A percentile compares a stretch with the other conserved stretches of the same genome.
Conservation (phyloP, 1,140 invertebrate species). For the Megathymus violae region DNA sequence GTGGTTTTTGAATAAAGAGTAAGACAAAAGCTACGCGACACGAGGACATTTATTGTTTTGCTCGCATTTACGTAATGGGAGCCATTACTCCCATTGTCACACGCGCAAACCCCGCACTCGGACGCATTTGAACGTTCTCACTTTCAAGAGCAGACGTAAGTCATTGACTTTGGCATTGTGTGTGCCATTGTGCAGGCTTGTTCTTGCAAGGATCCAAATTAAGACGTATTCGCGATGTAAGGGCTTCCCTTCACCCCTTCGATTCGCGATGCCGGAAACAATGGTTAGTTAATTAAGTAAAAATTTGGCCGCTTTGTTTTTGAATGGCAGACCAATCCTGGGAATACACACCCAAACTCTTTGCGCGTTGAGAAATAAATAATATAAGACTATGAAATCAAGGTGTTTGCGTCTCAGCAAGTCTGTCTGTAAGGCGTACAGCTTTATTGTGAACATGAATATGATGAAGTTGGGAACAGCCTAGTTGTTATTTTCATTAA, state of each 20-base stretch:
- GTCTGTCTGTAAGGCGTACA: too few relatives aligned
- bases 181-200: constrained; percentile 8
- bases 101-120: constrained; percentile 16
- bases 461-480: too few relatives aligned
- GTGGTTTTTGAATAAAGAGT: constrained; percentile 31
- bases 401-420: too few relatives aligned
- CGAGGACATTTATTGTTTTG: constrained; percentile 29
- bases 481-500: too few relatives aligned
- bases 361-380: too few relatives aligned
- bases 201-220: constrained; percentile 15
- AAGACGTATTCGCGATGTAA: constrained; percentile 2
- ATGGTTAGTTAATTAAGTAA: too few relatives aligned
- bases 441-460: too few relatives aligned
- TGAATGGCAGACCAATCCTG: too few relatives aligned
- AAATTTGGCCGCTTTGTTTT: too few relatives aligned
- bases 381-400: too few relatives aligned
- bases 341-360: background rate
- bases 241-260: too few relatives aligned
- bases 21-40: constrained; percentile 19
- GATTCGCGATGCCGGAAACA: background rate
- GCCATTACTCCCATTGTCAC: constrained; percentile 30
- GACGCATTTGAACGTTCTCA: background rate
- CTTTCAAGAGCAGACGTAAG: constrained; percentile 18
- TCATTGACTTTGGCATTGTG: constrained; percentile 28
- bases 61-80: constrained; percentile 32